A percentile compares a stretch with the other conserved stretches of the same genome.
Evolutionary conservation across 2,888 invertebrate species (phyloP).

Genomic region (Callyntrura sp.): DNA sequence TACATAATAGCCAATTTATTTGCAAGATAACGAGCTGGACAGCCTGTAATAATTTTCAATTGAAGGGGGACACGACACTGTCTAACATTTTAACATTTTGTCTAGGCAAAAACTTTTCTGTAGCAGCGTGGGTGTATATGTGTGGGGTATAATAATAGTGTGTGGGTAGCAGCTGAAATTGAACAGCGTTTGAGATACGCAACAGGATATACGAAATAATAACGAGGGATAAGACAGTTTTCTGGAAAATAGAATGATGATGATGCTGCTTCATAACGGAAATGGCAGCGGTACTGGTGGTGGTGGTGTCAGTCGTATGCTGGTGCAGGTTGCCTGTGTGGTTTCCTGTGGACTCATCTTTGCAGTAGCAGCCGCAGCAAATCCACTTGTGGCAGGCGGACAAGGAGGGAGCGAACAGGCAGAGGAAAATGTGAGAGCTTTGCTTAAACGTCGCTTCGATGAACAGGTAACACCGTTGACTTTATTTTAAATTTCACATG

Average conservation of each 20-base stretch:
- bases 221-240: not conserved
- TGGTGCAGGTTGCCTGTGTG: slow-evolving; percentile 50
- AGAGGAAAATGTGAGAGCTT: slow-evolving; percentile 81
- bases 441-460: slow-evolving; percentile 82
- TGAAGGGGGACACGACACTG: too few species aligned
- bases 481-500: not conserved
- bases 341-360: slow-evolving; percentile 60
- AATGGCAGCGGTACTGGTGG: slow-evolving; percentile 36
- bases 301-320: not conserved
- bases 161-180: not conserved
- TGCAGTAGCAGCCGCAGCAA: slow-evolving; percentile 20
- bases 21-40: too few species aligned
- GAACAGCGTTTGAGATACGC: not conserved
- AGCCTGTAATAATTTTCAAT: too few species aligned
- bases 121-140: slow-evolving; percentile 8
- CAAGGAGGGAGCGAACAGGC: slow-evolving; percentile 67
- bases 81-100: too few species aligned
- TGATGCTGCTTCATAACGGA: not conserved
- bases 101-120: not conserved
- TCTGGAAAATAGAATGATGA: slow-evolving; percentile 2
- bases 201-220: not conserved
- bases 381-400: not conserved
- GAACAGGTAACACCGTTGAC: slow-evolving; percentile 77
- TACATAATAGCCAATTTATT: too few species aligned
- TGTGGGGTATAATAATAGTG: not conserved